phyloP scores from a whole-genome alignment of 2,888 invertebrate genomes.

The Phengaris alcon region DNA sequence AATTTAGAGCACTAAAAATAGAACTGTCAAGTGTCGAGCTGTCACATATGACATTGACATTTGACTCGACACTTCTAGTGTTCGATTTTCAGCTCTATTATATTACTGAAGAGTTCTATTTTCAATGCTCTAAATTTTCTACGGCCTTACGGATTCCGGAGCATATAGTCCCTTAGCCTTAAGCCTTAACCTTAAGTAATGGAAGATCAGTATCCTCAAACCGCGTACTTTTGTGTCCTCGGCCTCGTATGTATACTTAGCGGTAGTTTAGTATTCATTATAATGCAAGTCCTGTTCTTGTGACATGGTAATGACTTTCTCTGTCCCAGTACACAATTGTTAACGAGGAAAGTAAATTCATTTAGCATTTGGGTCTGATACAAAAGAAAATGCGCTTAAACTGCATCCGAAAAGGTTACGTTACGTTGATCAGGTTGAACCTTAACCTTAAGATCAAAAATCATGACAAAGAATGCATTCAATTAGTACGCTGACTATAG shows the following conservation, averaged over 20 bases:
- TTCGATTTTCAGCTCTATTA: too few species aligned
- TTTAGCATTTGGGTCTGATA: neutral
- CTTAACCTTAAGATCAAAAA: neutral
- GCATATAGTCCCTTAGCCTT: too few species aligned
- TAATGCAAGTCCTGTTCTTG: slow-evolving; percentile 38
- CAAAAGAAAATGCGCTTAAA: neutral
- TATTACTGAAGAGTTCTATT: too few species aligned
- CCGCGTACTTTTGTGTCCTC: neutral
- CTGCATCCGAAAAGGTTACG: neutral
- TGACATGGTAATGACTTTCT: slow-evolving; percentile 64
- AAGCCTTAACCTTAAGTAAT: neutral
- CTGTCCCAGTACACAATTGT: slow-evolving; percentile 59
- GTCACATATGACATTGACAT: too few species aligned
- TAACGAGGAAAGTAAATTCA: slow-evolving; percentile 33
- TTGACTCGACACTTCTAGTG: too few species aligned
- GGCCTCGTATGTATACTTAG: neutral
- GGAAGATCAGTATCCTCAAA: neutral
- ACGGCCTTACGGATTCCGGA: too few species aligned
- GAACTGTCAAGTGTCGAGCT: too few species aligned
- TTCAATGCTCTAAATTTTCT: too few species aligned
- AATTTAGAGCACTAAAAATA: too few species aligned
- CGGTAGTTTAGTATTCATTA: slow-evolving; percentile 38
- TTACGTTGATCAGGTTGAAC: neutral
- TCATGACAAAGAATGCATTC: too few species aligned
- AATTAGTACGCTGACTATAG: too few species aligned